A percentile compares a stretch with the other conserved stretches of the same genome.
Evolutionary conservation across 2,113 vertebrate genomes (phyloP).

Genomic region (Oplegnathus fasciatus): DNA sequence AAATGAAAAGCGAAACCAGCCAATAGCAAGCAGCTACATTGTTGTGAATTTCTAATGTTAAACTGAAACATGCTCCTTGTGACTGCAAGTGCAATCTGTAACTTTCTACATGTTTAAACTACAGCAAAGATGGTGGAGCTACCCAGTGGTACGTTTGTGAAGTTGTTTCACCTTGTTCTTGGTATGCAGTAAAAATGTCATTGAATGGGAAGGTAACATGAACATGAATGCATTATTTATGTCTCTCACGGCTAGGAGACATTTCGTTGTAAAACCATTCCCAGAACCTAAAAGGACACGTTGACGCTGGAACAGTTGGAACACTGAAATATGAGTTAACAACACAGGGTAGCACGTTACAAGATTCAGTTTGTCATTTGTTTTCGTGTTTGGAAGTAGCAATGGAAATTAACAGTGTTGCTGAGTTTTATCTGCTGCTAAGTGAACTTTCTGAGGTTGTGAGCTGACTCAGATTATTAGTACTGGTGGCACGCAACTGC

Average conservation of each 20-base stretch:
- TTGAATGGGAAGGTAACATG: background rate
- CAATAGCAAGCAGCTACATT: background rate
- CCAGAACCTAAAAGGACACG: background rate
- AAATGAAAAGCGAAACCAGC: conserved; percentile 7
- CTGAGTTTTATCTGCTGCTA: too few relatives aligned
- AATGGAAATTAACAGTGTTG: conserved; percentile 2
- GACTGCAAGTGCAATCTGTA: background rate
- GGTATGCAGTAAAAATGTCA: background rate
- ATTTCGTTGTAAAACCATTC: background rate
- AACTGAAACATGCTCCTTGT: background rate
- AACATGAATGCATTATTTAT: background rate
- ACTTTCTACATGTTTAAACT: background rate
- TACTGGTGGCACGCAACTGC: background rate
- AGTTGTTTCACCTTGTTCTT: background rate
- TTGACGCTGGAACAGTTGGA: background rate
- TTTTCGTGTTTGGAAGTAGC: background rate
- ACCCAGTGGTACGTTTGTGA: background rate
- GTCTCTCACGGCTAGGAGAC: background rate
- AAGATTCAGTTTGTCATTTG: background rate
- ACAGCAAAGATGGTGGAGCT: background rate
- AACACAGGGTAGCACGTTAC: background rate
- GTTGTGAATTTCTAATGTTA: background rate
- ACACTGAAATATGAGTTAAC: background rate
- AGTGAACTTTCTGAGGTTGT: too few relatives aligned
- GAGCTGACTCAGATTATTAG: background rate